Base-by-base conservation (phyloP, 2,888 invertebrate genomes). In the Calliscelio sp. region DNA sequence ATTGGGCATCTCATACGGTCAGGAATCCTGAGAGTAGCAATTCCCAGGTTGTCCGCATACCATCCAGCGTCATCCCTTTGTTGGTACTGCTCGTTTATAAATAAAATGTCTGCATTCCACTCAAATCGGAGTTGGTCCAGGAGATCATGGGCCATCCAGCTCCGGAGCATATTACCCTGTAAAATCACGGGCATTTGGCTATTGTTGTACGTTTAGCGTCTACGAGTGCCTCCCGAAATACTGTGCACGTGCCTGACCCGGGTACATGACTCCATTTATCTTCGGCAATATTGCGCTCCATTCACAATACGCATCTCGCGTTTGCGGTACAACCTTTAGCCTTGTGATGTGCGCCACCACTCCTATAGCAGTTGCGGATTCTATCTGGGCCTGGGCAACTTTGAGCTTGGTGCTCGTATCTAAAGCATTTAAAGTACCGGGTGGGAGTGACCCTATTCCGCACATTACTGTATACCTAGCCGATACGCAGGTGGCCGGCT, bases 111-210 rank as follows among this genome's bases (percentile, higher is more conserved):
- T 0, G 14, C 53, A 5, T 38, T 10, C 7, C 57, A 74, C n/a
- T 78, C 70, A 6, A 22, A 4, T 0, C 35, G 55, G 0, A 84
- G 57, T 49, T 87, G 87, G 4, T 24, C 14, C 7, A 86, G 57
- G 0, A 88, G 78, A 11, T 81, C 57, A 14, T 86, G 22, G 0
- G 87, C 85, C 4, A 73, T 73, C 18, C 44, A 73, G 49, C 87
- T 86, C 14, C 85, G 55, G 24, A 88, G 49, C 0, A 88, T 5
- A 51, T 88, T 88, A 0, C 66, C 85, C 51, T 88, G 22, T 8
- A 49, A 8, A 11, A 49, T 49, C 22, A 7, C 14, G 11, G 7
- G 7, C 38, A 11, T 38, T 38, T 8, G 2, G 11, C 38, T n/a
- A n/a, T n/a, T n/a, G n/a, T n/a, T 38, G 7, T 11, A 14, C 28